Percentiles rank a stretch among this genome's conserved stretches.
These are phyloP conservation scores for Botia kubotai DNA, from an alignment of 2,797 vertebrate genomes.

Conservation along the genomic window DNA sequence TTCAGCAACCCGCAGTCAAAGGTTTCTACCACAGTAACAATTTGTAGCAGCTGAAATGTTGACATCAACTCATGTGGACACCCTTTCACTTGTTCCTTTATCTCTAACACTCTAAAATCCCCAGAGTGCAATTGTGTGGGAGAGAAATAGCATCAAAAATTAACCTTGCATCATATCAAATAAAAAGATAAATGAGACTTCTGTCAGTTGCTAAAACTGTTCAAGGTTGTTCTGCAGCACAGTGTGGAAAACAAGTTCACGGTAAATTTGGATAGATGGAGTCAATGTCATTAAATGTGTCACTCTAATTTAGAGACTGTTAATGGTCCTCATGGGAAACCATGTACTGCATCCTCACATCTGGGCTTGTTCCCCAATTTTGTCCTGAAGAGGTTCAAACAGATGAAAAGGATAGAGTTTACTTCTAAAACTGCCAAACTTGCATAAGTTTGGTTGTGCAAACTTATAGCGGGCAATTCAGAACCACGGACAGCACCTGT, in stretches of 20 bases:
- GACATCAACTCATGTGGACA: conserved; percentile 1
- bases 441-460: neutral
- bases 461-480: neutral
- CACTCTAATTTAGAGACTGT: conserved; percentile 47
- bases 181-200: conserved; percentile 49
- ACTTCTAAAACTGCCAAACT: neutral
- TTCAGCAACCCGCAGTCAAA: conserved; percentile 32
- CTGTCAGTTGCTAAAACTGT: conserved; percentile 51
- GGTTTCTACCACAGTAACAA: neutral
- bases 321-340: conserved; percentile 46
- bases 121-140: conserved; percentile 9
- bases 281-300: conserved; percentile 49
- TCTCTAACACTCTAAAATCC: conserved; percentile 1
- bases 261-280: conserved; percentile 35
- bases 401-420: neutral
- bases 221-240: conserved; percentile 47
- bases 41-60: conserved; percentile 15
- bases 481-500: neutral
- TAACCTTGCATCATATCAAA: conserved; percentile 49
- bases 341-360: conserved; percentile 13
- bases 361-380: conserved; percentile 12
- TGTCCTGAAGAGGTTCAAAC: conserved; percentile 13
- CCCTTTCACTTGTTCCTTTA: neutral
- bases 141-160: conserved; percentile 38
- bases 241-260: conserved; percentile 17